Evolutionary conservation across 2,888 invertebrate genomes (phyloP).

Genomic region (Sialis lutaria): DNA sequence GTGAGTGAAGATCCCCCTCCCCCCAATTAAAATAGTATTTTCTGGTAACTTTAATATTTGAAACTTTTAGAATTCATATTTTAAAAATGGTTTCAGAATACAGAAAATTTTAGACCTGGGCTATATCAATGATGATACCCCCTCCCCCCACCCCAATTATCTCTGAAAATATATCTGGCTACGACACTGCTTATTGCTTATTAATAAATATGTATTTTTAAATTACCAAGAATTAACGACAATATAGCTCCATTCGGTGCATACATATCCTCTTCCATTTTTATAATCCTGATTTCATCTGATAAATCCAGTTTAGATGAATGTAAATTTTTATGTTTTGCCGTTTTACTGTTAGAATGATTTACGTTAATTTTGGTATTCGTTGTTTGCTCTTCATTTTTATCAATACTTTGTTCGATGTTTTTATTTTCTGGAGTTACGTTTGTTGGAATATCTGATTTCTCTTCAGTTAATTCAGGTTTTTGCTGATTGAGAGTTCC

Average conservation of each 20-base stretch:
- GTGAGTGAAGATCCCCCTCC: too few species aligned
- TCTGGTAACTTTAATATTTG: constrained; percentile 1
- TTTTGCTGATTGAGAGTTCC: too few species aligned
- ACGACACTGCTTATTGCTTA: too few species aligned
- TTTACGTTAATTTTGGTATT: constrained; percentile 9
- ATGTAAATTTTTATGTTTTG: constrained; percentile 9
- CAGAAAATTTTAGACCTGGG: not conserved
- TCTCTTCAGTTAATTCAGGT: too few species aligned
- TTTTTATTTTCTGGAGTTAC: constrained; percentile 6
- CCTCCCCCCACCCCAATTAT: too few species aligned
- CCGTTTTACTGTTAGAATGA: constrained; percentile 11
- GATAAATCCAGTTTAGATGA: constrained; percentile 19
- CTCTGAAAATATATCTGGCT: too few species aligned
- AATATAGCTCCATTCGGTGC: constrained; percentile 66
- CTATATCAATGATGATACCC: too few species aligned
- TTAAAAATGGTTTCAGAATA: not conserved
- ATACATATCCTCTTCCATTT: constrained; percentile 39
- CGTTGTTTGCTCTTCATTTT: constrained; percentile 10
- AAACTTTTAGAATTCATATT: not conserved
- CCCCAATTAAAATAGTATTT: not conserved
- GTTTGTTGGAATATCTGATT: too few species aligned
- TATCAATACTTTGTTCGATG: constrained; percentile 3
- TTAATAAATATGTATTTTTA: too few species aligned
- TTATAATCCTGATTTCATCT: constrained; percentile 15
- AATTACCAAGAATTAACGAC: constrained; percentile 52